Base-by-base conservation (phyloP, 2,888 invertebrate species). In the Stenchaetothrips biformis region DNA sequence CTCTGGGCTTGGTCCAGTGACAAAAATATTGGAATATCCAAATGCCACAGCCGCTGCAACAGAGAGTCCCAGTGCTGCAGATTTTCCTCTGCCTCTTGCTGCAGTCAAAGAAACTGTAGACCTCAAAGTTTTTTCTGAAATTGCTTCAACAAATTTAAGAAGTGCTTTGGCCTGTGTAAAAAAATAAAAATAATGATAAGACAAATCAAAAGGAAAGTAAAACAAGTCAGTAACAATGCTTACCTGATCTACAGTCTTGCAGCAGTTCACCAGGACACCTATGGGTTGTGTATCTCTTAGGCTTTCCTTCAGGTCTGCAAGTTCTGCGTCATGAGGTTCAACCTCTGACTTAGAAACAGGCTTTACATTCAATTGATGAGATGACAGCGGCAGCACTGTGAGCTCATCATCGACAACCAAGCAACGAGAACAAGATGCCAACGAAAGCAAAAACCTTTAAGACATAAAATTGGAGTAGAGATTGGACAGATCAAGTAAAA, bases 1-100 rank as follows among this genome's bases (percentile, higher is more conserved):
- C 87, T 99, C 99, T 0, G 99, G 99, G 86, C 96, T 95, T 0
- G 99, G 99, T 80, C 98, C 97, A 0, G 99, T 98, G 62, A 99
- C 97, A 88, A 97, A 99, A 82, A 98, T 94, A 86, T 97, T 98
- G 67, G 96, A 95, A 86, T 95, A 95, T 47, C 93, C 92, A 84
- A 94, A 93, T 0, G 95, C 93, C 3, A 96, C 90, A 0, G 95
- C 94, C 0, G 93, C 95, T 11, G 95, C 94, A 21, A 99, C 93
- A 0, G 98, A 92, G 27, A 99, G 89, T 0, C 99, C 99, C 77
- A 99, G 89, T 6, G 98, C 96, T 0, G 99, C 99, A 0, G 99
- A 99, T 89, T 99, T 99, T 83, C 99, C 99, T 81, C 99, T 91
- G 62, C 99, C 99, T 88, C 99, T 91, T 7, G 97, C 94, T 25